Conservation (phyloP, 2,888 invertebrate species). For the Tribolium freemani region DNA sequence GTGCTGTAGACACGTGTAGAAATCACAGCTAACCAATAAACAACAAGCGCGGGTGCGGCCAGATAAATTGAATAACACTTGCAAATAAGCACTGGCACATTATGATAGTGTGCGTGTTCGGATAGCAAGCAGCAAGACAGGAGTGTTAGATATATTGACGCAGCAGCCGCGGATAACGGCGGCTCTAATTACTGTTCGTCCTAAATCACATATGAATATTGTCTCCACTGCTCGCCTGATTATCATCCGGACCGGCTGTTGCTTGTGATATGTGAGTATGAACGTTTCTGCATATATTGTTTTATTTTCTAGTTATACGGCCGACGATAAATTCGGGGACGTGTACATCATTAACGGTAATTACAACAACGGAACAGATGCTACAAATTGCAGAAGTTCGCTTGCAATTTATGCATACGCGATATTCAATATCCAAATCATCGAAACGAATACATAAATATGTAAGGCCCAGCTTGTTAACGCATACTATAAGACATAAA, state of each 20-base stretch:
- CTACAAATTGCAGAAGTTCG: slow-evolving; percentile 36
- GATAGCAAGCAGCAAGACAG: slow-evolving; percentile 61
- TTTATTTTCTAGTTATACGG: slow-evolving; percentile 54
- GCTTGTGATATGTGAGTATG: slow-evolving; percentile 58
- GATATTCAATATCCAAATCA: slow-evolving; percentile 10
- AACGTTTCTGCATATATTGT: slow-evolving; percentile 53
- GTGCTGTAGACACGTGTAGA: slow-evolving; percentile 66
- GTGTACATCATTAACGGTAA: slow-evolving; percentile 62
- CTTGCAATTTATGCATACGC: slow-evolving; percentile 24
- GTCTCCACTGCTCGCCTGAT: slow-evolving; percentile 52
- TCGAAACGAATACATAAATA: neutral
- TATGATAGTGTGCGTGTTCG: slow-evolving; percentile 63
- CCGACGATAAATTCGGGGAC: slow-evolving; percentile 55
- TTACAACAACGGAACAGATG: slow-evolving; percentile 49
- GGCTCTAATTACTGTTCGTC: slow-evolving; percentile 64
- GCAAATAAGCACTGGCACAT: slow-evolving; percentile 68
- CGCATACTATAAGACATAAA: neutral
- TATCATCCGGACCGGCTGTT: slow-evolving; percentile 57
- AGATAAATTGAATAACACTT: slow-evolving; percentile 70
- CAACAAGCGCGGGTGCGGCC: slow-evolving; percentile 66
- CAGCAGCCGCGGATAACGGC: slow-evolving; percentile 65
- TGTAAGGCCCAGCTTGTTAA: neutral
- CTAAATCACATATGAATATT: slow-evolving; percentile 67
- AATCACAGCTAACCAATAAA: slow-evolving; percentile 67
- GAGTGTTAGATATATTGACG: slow-evolving; percentile 64